These are phyloP conservation scores for Fundulus diaphanus DNA, from an alignment of 2,797 vertebrate genomes.

Conservation along the genomic window DNA sequence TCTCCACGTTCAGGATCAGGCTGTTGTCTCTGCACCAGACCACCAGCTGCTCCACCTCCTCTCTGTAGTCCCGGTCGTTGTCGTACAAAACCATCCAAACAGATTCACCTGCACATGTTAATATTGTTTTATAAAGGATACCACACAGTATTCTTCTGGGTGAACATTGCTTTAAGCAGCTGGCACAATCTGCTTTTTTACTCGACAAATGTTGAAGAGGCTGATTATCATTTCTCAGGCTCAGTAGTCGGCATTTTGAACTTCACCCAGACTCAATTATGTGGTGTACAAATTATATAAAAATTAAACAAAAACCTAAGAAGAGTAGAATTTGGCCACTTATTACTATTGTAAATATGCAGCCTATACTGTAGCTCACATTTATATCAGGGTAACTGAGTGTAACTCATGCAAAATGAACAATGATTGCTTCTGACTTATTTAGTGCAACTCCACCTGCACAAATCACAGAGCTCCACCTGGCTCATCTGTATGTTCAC, in stretches of 20 bases:
- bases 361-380: conserved; percentile 2
- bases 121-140: conserved; percentile 2
- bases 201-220: neutral
- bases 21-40: no score
- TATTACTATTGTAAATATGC: neutral
- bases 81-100: no score
- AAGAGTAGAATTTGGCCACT: neutral
- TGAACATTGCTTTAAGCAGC: neutral
- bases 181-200: neutral
- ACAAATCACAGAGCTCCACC: conserved; percentile 48
- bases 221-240: neutral
- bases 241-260: neutral
- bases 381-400: conserved; percentile 39
- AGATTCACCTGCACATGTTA: neutral
- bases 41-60: no score
- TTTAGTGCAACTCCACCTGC: conserved; percentile 49
- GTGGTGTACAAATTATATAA: neutral
- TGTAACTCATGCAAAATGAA: conserved; percentile 55
- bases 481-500: conserved; percentile 25
- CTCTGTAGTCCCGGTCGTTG: no score
- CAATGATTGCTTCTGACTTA: conserved; percentile 54
- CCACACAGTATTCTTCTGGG: neutral
- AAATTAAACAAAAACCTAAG: neutral
- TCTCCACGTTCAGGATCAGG: no score
- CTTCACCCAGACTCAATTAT: neutral